Base-by-base conservation (phyloP, 2,113 vertebrate species). In the Syngnathus floridae region DNA sequence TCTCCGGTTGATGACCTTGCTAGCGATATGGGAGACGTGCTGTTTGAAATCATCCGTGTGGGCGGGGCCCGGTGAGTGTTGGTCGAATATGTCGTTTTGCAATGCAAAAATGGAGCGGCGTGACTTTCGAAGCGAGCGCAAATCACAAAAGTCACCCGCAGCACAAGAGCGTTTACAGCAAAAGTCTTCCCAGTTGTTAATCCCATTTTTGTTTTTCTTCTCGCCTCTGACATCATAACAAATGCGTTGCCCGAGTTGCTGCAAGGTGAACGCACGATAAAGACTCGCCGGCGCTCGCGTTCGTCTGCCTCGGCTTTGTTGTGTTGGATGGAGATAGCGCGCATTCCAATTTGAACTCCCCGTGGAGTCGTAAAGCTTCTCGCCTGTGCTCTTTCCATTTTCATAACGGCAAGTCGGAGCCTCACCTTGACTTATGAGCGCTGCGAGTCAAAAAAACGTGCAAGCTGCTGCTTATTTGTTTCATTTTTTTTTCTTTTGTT, bases 351-450 rank as follows among this genome's bases (percentile, higher is more conserved):
- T 64, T 35, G 2, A 60, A 70, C 64, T 78, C 26, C 64, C 60
- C 72, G 64, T 70, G 62, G 64, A 80, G 49, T 60, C 64, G 65
- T 26, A 57, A 67, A 73, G 61, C 49, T 14, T 56, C 67, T 74
- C 69, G 69, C 60, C 73, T 70, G 51, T 35, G 63, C 16, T 71
- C 56, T 57, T 62, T 75, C 70, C 46, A 36, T 52, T 75, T 66
- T 31, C 26, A 31, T 31, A 31, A 31, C 26, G 26, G 26, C 26
- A 31, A 31, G 26, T 31, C 3, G 26, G 26, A 31, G 21, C 9
- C 4, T 3, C 2, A 12, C 51, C 51, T 54, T 54, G 51, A 51
- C n/a, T 51, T n/a, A 51, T 11, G 49, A 51, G 49, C 4, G n/a
- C 49, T 10, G n/a, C n/a, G 7, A 49, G 5, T 49, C 8, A 4